Evolutionary conservation across 2,888 invertebrate genomes (phyloP), one percentile per base, ranked within the genome.

Genomic region (Hecatera dysodea): DNA sequence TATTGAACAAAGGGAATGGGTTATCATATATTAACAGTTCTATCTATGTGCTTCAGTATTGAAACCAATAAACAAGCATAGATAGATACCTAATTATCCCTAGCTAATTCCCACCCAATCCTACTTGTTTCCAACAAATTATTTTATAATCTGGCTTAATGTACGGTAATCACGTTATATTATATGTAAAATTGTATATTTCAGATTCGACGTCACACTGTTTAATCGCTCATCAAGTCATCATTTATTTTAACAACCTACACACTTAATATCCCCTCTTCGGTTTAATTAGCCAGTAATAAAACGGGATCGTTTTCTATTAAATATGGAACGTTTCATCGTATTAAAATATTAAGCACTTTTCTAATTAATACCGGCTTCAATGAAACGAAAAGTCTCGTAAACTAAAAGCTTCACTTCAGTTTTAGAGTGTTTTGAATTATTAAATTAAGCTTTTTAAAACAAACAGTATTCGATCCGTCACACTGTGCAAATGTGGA

Each of bases 211-310:
- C 50, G 44, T 29, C n/a, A 44, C 52, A 44, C 17, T 53, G 33
- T 64, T 78, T 68, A 72, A 70, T 66, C 52, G 52, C 64, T 61
- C 66, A 69, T 79, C 77, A 72, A 48, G 62, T 61, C 66, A 69
- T 79, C 77, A 72, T 55, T 68, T 63, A 70, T 59, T 78, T 77
- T 65, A 73, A 75, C 74, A 70, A 63, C 67, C 72, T 65, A 67
- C 62, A 67, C 60, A 75, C 68, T 67, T 79, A 79, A 83, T 81
- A 85, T 74, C 81, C 83, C 83, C 81, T 76, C 75, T n/a, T n/a
- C 67, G 75, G 82, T 83, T 84, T 87, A 89, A 88, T 89, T 89
- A 86, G 77, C 67, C 74, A 62, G 80, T 81, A 78, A 86, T 87
- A 85, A 86, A 88, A 67, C 85, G 83, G 80, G 81, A 82, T 81